A percentile compares a stretch with the other conserved stretches of the same genome.
Evolutionary conservation across 2,888 invertebrate genomes (phyloP).

Genomic region (Coenonympha glycerion): DNA sequence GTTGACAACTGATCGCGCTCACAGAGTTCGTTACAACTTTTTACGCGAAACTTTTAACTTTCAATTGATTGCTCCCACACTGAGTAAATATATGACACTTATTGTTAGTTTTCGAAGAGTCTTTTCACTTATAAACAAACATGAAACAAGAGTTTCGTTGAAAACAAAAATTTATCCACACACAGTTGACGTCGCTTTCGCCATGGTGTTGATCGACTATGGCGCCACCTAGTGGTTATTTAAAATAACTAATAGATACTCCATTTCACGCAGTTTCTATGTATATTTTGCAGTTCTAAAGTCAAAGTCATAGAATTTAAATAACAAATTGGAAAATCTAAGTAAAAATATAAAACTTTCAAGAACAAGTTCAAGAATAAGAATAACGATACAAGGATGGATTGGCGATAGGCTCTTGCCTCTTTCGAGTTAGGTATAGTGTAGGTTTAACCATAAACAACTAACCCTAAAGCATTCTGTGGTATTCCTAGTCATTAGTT

Average conservation of each 20-base stretch:
- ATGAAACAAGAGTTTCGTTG: conserved; percentile 60
- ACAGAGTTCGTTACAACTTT: conserved; percentile 72
- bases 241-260: conserved; percentile 1
- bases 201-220: conserved; percentile 62
- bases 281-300: too few species aligned
- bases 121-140: conserved; percentile 60
- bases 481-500: too few species aligned
- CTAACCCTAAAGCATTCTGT: too few species aligned
- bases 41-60: conserved; percentile 65
- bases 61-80: conserved; percentile 47
- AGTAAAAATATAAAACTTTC: too few species aligned
- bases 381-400: too few species aligned
- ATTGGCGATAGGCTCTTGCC: too few species aligned
- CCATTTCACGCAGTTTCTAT: neutral
- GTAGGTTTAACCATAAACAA: too few species aligned
- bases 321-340: neutral
- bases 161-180: conserved; percentile 70
- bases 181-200: conserved; percentile 67
- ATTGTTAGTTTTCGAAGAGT: conserved; percentile 47
- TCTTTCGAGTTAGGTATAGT: too few species aligned
- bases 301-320: too few species aligned
- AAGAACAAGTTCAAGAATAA: too few species aligned
- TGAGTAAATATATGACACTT: conserved; percentile 48
- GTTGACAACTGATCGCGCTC: conserved; percentile 74
- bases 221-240: conserved; percentile 43